Evolutionary conservation across 2,797 vertebrate genomes (phyloP).

Genomic region (Acipenser ruthenus): DNA sequence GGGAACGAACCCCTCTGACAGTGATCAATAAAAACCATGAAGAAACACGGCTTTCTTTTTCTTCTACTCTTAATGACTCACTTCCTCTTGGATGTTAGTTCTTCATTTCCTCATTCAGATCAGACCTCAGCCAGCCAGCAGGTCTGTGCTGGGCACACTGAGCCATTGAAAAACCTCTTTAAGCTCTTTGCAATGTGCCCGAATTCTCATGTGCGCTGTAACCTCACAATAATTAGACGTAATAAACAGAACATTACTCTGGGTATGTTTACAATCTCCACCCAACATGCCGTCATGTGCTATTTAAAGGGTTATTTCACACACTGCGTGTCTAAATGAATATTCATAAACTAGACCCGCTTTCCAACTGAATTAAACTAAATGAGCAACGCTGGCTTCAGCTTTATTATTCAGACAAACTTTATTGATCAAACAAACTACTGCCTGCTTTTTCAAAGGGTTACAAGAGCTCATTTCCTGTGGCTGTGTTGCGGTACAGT

Average conservation of each 20-base stretch:
- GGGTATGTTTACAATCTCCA: conserved; percentile 7
- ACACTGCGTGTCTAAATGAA: conserved; percentile 8
- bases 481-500: conserved; percentile 22
- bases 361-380: neutral
- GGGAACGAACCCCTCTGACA: too few species aligned
- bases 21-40: too few species aligned
- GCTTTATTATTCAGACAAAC: too few species aligned
- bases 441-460: conserved; percentile 61
- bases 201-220: neutral
- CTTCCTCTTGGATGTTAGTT: too few species aligned
- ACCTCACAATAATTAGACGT: conserved; percentile 12
- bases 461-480: conserved; percentile 57
- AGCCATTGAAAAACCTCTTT: neutral
- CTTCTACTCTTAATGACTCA: too few species aligned
- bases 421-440: too few species aligned
- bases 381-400: neutral
- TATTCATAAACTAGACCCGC: neutral
- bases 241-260: conserved; percentile 9
- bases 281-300: conserved; percentile 8
- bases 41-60: too few species aligned
- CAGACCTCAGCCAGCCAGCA: too few species aligned
- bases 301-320: conserved; percentile 5
- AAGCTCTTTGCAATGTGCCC: neutral
- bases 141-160: too few species aligned
- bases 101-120: too few species aligned